phyloP scores from a whole-genome alignment of 1,140 invertebrate species.

The Dendrolimus kikuchii region DNA sequence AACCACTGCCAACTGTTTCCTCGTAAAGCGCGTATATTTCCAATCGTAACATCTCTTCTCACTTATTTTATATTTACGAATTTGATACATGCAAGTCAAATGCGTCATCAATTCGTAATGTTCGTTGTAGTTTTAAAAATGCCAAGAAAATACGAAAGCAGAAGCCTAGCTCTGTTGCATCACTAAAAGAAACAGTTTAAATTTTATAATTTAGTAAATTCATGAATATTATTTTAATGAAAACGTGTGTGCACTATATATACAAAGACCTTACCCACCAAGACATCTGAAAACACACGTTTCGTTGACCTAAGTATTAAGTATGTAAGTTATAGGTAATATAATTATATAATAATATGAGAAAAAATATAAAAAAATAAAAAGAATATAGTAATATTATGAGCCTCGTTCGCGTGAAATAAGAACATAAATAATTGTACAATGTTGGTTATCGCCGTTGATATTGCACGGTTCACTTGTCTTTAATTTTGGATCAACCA shows the following conservation, averaged over 20 bases:
- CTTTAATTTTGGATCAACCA: too few species aligned
- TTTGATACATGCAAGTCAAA: too few species aligned
- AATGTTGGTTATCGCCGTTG: constrained; percentile 23
- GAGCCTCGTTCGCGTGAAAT: constrained; percentile 57
- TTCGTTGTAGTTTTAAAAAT: too few species aligned
- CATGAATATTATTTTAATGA: constrained; percentile 21
- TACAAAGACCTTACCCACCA: constrained; percentile 64
- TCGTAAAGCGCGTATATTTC: too few species aligned
- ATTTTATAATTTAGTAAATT: constrained; percentile 33
- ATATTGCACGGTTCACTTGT: too few species aligned
- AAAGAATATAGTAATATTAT: constrained; percentile 48
- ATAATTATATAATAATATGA: constrained; percentile 36
- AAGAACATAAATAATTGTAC: constrained; percentile 21
- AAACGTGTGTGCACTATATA: constrained; percentile 49
- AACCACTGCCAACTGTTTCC: too few species aligned
- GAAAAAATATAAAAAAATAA: constrained; percentile 41
- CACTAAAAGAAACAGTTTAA: constrained; percentile 7
- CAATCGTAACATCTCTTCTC: too few species aligned
- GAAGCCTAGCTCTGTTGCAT: too few species aligned
- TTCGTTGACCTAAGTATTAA: constrained; percentile 66
- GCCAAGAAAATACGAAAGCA: too few species aligned
- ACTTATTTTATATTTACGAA: too few species aligned
- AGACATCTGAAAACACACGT: constrained; percentile 65
- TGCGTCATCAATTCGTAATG: too few species aligned
- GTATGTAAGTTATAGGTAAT: constrained; percentile 65